A percentile compares a stretch with the other conserved stretches of the same genome.
phyloP scores from a whole-genome alignment of 2,113 vertebrate genomes.

The Pycnonotus jocosus region DNA sequence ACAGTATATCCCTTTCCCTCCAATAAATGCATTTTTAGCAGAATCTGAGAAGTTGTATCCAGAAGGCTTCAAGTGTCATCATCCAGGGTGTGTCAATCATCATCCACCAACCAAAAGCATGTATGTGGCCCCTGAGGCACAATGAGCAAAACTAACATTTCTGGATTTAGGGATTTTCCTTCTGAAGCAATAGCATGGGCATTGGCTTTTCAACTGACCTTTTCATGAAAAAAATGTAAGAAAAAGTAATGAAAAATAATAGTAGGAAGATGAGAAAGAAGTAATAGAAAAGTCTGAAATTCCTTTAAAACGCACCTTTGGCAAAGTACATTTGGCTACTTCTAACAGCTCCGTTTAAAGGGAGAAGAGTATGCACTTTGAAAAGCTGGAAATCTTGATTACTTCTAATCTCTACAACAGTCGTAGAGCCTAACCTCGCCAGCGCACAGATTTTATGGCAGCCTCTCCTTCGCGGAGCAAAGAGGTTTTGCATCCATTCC shows the following conservation, averaged over 20 bases:
- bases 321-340: background rate
- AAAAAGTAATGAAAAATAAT: background rate
- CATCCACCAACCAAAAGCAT: background rate
- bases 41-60: background rate
- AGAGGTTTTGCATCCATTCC: background rate
- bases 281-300: background rate
- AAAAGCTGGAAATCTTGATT: background rate
- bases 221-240: background rate
- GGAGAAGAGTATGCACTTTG: background rate
- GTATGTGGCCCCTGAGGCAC: fast-evolving
- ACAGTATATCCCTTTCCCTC: background rate
- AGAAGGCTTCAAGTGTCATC: background rate
- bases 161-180: background rate
- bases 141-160: background rate
- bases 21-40: background rate
- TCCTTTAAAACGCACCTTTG: background rate
- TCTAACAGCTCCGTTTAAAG: background rate
- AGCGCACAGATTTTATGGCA: background rate
- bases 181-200: background rate
- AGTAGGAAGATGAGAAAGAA: background rate
- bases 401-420: background rate
- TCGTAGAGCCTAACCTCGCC: fast-evolving
- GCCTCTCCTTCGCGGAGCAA: background rate
- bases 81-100: no score
- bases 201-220: background rate